Evolutionary conservation across 2,797 vertebrate species (phyloP), one percentile per base, ranked within the genome.

Genomic region (Picus viridis): DNA sequence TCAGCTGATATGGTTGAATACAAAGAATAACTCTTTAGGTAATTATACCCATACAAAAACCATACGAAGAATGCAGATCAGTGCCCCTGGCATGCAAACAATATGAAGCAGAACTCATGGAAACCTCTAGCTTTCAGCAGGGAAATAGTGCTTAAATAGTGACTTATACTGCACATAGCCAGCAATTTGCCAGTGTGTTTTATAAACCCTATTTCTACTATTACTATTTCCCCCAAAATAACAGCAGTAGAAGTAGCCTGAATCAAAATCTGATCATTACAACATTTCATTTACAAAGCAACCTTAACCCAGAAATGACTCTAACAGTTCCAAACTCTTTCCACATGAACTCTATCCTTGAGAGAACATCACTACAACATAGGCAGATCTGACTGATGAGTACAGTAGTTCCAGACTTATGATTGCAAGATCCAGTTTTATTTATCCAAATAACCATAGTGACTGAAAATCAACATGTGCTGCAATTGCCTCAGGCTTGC

Each of bases 1-100:
- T 92, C 77, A 95, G 88, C 49, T 94, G 83, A 94, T 86, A 88
- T 1, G 13, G 54, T 6, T 82, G 61, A 82, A 92, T 39, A 93
- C 88, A 95, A 94, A 89, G 80, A 90, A 67, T 16, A 90, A 87
- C 29, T 89, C 61, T 90, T 93, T 74, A 94, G 64, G 71, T 76
- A 93, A 92, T 85, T 89, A 89, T 19, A 90, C 30, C 78, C 51
- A 77, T 45, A 72, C 23, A 57, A 61, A 81, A 86, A 88, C 2
- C 78, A 56, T 62, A 92, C 41, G 58, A 83, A 87, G 45, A 92
- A 82, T 82, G 89, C 83, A 89, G 58, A 93, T 89, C 92, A 89
- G 65, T 64, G 80, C 79, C 86, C 43, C 29, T 32, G 41, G 62
- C 72, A 93, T 16, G 41, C 75, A 86, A 90, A 90, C 49, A 88